Conservation (phyloP, 2,113 vertebrate species). For the Pseudopodoces humilis region DNA sequence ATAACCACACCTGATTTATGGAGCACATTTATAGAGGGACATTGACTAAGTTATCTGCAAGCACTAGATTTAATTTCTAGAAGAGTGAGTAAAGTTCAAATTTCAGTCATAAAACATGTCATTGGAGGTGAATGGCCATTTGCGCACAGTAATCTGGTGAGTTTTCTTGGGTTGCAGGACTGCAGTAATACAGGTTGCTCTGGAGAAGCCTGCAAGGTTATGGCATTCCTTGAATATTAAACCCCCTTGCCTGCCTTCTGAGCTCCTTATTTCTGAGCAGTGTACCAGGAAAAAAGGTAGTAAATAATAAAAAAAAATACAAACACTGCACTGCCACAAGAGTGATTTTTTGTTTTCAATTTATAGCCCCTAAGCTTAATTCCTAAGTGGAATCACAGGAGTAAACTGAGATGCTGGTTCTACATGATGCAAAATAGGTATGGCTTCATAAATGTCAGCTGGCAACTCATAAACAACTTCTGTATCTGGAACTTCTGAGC, state of each 20-base stretch:
- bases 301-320: not conserved
- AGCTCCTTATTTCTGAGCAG: not conserved
- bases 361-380: not conserved
- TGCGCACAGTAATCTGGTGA: not conserved
- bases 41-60: not conserved
- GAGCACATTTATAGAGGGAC: not conserved
- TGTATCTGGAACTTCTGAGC: not conserved
- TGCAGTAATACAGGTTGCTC: not conserved
- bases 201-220: not conserved
- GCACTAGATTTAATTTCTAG: not conserved
- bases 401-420: not conserved
- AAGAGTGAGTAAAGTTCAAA: slow-evolving; percentile 5
- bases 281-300: not conserved
- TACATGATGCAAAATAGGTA: not conserved
- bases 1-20: not conserved
- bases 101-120: not conserved
- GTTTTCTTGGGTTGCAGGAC: not conserved
- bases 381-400: not conserved
- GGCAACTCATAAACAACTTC: not conserved
- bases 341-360: not conserved
- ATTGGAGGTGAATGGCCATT: not conserved
- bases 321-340: not conserved
- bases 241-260: not conserved
- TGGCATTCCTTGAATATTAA: not conserved
- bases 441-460: not conserved